Percentiles rank a stretch among this genome's conserved stretches.
Evolutionary conservation across 2,888 invertebrate genomes (phyloP).

Genomic region (Tenthredo notha): DNA sequence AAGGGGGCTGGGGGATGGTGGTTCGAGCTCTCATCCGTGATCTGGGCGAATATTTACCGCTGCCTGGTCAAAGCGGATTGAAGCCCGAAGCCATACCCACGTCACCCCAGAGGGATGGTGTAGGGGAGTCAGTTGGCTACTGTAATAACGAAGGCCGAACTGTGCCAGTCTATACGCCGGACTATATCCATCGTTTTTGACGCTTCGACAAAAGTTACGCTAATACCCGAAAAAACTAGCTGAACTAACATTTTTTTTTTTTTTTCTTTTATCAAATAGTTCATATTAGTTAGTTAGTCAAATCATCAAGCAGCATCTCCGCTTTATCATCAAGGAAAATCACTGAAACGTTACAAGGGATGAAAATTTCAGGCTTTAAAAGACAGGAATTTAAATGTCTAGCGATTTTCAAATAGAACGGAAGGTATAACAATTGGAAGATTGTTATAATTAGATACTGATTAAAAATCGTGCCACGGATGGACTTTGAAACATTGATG

Average conservation of each 20-base stretch:
- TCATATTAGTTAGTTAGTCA: neutral
- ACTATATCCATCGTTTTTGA: constrained; percentile 2
- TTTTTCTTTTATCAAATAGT: neutral
- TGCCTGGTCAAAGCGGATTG: constrained; percentile 71
- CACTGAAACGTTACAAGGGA: neutral
- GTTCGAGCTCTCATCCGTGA: constrained; percentile 70
- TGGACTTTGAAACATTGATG: neutral
- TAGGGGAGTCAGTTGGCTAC: constrained; percentile 27
- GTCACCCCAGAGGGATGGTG: constrained; percentile 51
- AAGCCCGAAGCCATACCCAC: constrained; percentile 60
- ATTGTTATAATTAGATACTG: neutral
- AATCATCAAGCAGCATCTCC: too few species aligned
- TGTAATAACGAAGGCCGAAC: constrained; percentile 18
- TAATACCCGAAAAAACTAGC: constrained; percentile 3
- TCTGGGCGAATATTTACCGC: constrained; percentile 71
- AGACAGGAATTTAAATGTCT: neutral
- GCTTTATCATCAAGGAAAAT: too few species aligned
- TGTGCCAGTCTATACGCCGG: neutral
- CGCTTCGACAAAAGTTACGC: constrained; percentile 25
- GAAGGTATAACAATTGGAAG: neutral
- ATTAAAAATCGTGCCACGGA: neutral
- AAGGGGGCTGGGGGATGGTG: constrained; percentile 41
- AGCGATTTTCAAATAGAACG: neutral
- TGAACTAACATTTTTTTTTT: neutral
- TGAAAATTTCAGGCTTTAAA: neutral